phyloP scores from a whole-genome alignment of 2,113 vertebrate species.

The Vicugna pacos region DNA sequence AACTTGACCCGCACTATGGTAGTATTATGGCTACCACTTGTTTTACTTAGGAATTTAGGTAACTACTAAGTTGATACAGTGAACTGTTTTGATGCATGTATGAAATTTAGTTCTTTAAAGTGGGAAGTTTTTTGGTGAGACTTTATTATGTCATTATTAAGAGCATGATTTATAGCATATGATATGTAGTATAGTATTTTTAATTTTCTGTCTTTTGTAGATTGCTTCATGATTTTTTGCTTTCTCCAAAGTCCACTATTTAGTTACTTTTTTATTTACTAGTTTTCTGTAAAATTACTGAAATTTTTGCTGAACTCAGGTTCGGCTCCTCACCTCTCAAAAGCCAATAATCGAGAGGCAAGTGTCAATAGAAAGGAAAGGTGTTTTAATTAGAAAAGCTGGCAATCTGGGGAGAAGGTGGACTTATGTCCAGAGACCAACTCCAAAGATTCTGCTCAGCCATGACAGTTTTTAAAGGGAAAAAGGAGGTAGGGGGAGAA shows the following conservation, averaged over 20 bases:
- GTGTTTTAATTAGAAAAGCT: too few relatives aligned
- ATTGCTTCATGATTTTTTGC: background rate
- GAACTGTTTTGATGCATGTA: background rate
- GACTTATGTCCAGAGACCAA: too few relatives aligned
- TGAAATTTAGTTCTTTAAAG: slow-evolving; percentile 10
- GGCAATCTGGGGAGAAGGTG: too few relatives aligned
- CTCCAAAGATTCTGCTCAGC: too few relatives aligned
- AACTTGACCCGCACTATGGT: background rate
- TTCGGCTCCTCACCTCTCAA: too few relatives aligned
- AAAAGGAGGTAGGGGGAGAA: too few relatives aligned
- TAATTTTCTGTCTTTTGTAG: background rate
- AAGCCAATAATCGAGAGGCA: too few relatives aligned
- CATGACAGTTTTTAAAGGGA: too few relatives aligned
- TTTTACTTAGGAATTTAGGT: background rate
- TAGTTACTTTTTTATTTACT: background rate
- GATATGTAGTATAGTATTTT: background rate
- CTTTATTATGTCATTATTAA: background rate
- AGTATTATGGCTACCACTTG: background rate
- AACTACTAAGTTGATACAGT: background rate
- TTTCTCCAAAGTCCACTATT: background rate
- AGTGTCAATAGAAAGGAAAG: too few relatives aligned
- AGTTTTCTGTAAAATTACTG: background rate
- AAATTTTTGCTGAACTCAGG: too few relatives aligned
- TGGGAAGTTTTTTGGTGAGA: background rate
- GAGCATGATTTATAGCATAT: background rate